Percentiles rank a stretch among this genome's conserved stretches.
These are phyloP conservation scores for Hoplostethus atlanticus DNA, from an alignment of 2,797 vertebrate genomes.

Conservation along the genomic window DNA sequence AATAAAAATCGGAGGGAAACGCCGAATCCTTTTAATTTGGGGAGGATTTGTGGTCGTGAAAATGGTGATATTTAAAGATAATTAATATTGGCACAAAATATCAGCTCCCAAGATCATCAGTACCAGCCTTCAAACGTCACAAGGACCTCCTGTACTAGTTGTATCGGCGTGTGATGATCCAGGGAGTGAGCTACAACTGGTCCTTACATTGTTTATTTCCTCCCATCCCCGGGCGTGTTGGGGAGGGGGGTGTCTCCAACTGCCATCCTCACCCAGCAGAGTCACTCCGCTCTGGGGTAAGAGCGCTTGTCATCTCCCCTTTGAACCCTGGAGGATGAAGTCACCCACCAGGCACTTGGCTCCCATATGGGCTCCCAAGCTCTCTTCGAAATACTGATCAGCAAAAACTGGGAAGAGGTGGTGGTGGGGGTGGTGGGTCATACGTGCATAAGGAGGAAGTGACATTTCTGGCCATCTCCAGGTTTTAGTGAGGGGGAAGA, in stretches of 20 bases:
- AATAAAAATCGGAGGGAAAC: no score
- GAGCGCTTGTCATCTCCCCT: slow-evolving; percentile 23
- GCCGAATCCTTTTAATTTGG: no score
- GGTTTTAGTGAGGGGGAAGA: background rate
- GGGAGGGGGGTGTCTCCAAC: slow-evolving; percentile 10
- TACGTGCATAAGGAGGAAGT: no score
- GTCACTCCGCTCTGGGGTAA: slow-evolving; percentile 30
- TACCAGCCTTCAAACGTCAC: background rate
- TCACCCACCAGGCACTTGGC: slow-evolving; percentile 47
- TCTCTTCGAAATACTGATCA: slow-evolving; percentile 62
- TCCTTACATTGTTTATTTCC: slow-evolving; percentile 17
- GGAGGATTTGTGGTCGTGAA: no score
- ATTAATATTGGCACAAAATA: no score
- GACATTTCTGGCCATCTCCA: no score
- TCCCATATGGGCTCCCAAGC: slow-evolving; percentile 40
- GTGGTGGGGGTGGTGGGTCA: background rate
- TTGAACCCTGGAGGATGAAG: slow-evolving; percentile 61
- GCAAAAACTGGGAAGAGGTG: slow-evolving; percentile 11
- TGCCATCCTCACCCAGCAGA: slow-evolving; percentile 20
- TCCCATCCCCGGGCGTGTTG: background rate
- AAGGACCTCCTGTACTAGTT: slow-evolving; percentile 10
- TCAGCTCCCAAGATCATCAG: no score
- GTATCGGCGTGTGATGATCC: background rate
- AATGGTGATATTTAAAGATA: no score
- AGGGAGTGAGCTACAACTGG: no score